Percentiles rank a stretch among this genome's conserved stretches.
Conservation (phyloP, 2,113 vertebrate genomes). For the Triplophysa rosa region DNA sequence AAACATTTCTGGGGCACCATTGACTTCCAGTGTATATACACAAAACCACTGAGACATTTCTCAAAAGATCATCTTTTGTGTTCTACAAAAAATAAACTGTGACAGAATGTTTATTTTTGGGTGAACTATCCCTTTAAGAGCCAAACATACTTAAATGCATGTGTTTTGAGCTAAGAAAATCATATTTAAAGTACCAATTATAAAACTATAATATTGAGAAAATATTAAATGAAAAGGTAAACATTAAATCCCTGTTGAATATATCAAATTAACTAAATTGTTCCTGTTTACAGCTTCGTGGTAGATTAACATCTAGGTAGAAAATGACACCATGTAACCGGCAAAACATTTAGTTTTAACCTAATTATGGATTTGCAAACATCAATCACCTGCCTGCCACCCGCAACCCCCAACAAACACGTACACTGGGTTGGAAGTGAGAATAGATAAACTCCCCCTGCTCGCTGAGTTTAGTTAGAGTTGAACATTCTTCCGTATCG, state of each 20-base stretch:
- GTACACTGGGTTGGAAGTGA: slow-evolving; percentile 18
- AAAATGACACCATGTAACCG: not conserved
- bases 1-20: no score
- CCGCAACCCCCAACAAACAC: not conserved
- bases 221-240: not conserved
- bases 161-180: no score
- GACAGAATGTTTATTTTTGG: no score
- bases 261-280: not conserved
- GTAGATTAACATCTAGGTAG: not conserved
- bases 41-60: no score
- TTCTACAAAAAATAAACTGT: no score
- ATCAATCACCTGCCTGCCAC: not conserved
- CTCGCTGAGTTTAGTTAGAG: slow-evolving; percentile 33
- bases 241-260: not conserved
- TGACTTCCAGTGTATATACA: no score
- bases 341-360: slow-evolving; percentile 1
- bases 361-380: not conserved
- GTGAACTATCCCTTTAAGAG: no score
- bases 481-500: slow-evolving; percentile 38
- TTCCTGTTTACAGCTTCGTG: not conserved
- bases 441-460: slow-evolving; percentile 23
- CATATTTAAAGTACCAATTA: no score
- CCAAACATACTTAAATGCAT: not conserved
- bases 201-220: no score
- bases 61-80: no score